Base-by-base conservation (phyloP, 92 coral and sea anemone genomes). In the Phymanthus crucifer region DNA sequence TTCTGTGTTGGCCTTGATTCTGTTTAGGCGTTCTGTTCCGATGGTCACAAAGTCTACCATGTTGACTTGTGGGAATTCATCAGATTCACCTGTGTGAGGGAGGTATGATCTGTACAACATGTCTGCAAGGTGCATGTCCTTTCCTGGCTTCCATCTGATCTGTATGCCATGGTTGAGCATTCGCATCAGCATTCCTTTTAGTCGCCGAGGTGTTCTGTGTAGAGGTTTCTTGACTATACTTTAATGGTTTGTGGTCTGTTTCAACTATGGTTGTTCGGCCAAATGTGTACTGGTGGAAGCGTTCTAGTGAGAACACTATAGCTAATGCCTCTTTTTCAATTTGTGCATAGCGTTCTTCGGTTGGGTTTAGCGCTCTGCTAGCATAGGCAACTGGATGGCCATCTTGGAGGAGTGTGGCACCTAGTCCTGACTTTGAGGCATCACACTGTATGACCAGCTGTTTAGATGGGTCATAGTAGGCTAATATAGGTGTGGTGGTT, bases 131-230 rank as follows among this genome's bases (percentile, higher is more conserved):
- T 38, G 43, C 66, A 57, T 57, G 33, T 57, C 66, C 66, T 57
- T 57, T 57, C 32, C 66, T 23, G 66, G 66, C 33, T 57, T 57
- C 66, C 66, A 57, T 57, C 66, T 57, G 66, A 57, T n/a, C 66
- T 57, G 66, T 57, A 57, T 57, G 66, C 24, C 66, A 57, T 57
- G 24, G 66, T 24, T 57, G 0, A 57, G 66, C 32, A 57, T 57
- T 6, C 66, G 66, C 66, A 57, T 57, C 66, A 57, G 66, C 66
- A 57, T 57, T 57, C 66, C 66, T 57, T 57, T 31, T 57, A 57
- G 66, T 57, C 66, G 32, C 66, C 43, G 43, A 38, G 43, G 43
- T 38, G 43, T 10, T 38, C 43, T 38, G 43, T 38, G 43, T 38
- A 38, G 10, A 10, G 43, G 43, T 10, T 57, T 57, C 66, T 57